Evolutionary conservation across 2,113 vertebrate species (phyloP).

Genomic region (Myotis brandtii): DNA sequence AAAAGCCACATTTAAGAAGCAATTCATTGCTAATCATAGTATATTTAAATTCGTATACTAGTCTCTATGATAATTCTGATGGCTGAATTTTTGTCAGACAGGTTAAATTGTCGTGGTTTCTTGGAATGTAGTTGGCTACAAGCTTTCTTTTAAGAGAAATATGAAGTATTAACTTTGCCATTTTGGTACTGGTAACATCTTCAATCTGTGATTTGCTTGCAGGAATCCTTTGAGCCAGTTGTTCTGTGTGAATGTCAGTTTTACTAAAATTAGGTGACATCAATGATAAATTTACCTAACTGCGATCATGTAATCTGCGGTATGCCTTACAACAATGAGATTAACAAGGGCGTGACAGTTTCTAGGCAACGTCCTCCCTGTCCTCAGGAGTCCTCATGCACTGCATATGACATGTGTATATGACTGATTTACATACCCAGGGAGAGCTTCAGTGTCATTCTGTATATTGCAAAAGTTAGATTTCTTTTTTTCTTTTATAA

Average conservation of each 20-base stretch:
- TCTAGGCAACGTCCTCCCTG: neutral
- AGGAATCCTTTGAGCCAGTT: neutral
- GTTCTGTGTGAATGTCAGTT: neutral
- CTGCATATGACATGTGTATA: too few species aligned
- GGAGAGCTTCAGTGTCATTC: neutral
- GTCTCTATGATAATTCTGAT: conserved; percentile 39
- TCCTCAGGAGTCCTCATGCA: neutral
- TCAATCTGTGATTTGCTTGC: neutral
- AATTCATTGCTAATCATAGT: conserved; percentile 43
- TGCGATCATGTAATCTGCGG: neutral
- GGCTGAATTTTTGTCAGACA: conserved; percentile 46
- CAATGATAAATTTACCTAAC: neutral
- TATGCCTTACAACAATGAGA: neutral
- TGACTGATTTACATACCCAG: neutral
- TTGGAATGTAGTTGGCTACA: conserved; percentile 24
- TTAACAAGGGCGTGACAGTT: neutral
- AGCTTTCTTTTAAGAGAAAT: neutral
- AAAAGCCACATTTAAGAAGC: conserved; percentile 16
- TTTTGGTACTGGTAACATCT: conserved; percentile 33
- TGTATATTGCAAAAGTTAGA: neutral
- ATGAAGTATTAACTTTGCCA: neutral
- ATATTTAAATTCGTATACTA: conserved; percentile 54
- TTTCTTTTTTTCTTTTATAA: neutral
- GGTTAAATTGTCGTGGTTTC: conserved; percentile 47
- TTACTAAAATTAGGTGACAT: conserved; percentile 23